Evolutionary conservation across 1,140 invertebrate genomes (phyloP).

Genomic region (Drosophila kohkoa): DNA sequence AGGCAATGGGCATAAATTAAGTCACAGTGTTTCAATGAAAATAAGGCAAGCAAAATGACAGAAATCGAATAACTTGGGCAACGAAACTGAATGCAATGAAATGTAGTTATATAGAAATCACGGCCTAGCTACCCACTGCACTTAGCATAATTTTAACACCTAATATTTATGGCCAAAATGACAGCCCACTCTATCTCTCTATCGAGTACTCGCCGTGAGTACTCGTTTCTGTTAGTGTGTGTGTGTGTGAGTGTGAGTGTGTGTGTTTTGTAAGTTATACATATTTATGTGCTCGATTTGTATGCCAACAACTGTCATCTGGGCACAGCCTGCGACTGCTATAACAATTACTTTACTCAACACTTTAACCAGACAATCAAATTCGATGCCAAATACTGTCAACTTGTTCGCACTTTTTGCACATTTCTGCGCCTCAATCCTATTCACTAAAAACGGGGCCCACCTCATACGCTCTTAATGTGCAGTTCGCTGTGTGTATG

Average conservation of each 20-base stretch:
- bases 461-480: slow-evolving; percentile 3
- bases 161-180: slow-evolving; percentile 59
- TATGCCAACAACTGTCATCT: slow-evolving; percentile 63
- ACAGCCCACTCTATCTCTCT: slow-evolving; percentile 36
- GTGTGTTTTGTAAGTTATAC: slow-evolving; percentile 29
- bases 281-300: slow-evolving; percentile 57
- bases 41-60: slow-evolving; percentile 7
- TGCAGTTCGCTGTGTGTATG: not conserved
- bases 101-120: slow-evolving; percentile 52
- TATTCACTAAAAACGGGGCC: slow-evolving; percentile 21
- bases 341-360: slow-evolving; percentile 42
- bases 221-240: not conserved
- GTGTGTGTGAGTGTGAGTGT: too few species aligned
- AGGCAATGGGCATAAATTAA: slow-evolving; percentile 50
- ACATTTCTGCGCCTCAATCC: not conserved
- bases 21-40: slow-evolving; percentile 39
- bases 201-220: slow-evolving; percentile 33
- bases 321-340: slow-evolving; percentile 44
- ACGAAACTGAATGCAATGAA: slow-evolving; percentile 42
- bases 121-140: slow-evolving; percentile 55
- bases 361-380: slow-evolving; percentile 39
- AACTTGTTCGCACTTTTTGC: slow-evolving; percentile 7
- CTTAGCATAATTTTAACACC: slow-evolving; percentile 59
- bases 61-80: slow-evolving; percentile 32
- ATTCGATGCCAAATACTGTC: slow-evolving; percentile 32